A percentile compares a stretch with the other conserved stretches of the same genome.
These are phyloP conservation scores for Novumbra hubbsi DNA, from an alignment of 2,797 vertebrate genomes.

Conservation along the genomic window DNA sequence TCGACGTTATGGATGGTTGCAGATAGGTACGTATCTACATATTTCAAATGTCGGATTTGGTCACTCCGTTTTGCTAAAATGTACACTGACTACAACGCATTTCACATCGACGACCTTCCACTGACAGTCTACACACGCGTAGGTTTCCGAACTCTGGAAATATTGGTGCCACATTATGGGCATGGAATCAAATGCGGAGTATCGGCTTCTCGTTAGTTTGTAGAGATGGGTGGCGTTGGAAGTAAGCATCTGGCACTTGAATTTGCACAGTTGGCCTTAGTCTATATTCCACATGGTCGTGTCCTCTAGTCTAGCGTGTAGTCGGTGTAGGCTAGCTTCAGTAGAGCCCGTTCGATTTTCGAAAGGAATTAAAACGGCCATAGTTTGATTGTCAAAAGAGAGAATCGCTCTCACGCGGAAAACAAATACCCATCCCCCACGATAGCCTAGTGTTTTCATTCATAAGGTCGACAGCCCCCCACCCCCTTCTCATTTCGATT, in stretches of 20 bases:
- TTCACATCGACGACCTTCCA: background rate
- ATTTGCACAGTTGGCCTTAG: background rate
- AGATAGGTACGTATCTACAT: slow-evolving; percentile 70
- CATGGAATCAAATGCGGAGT: background rate
- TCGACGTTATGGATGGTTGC: slow-evolving; percentile 69
- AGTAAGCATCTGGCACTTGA: background rate
- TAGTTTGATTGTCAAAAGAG: slow-evolving; percentile 58
- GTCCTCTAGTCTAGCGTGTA: slow-evolving; percentile 12
- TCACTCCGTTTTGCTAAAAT: background rate
- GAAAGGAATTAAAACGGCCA: slow-evolving; percentile 8
- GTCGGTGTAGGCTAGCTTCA: slow-evolving; percentile 22
- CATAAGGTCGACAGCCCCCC: slow-evolving; percentile 78
- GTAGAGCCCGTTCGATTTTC: background rate
- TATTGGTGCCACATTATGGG: background rate
- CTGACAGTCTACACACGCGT: background rate
- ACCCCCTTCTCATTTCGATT: slow-evolving; percentile 44
- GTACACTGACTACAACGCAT: background rate
- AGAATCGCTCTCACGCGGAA: slow-evolving; percentile 66
- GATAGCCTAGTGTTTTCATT: slow-evolving; percentile 84
- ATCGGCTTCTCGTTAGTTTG: background rate
- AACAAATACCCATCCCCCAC: slow-evolving; percentile 72
- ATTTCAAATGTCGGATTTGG: background rate
- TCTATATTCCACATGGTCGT: background rate
- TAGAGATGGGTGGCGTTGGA: background rate
- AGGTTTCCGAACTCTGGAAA: slow-evolving; percentile 2